Evolutionary conservation across 2,888 invertebrate genomes (phyloP).

Genomic region (Paralinhomoeus sp.): DNA sequence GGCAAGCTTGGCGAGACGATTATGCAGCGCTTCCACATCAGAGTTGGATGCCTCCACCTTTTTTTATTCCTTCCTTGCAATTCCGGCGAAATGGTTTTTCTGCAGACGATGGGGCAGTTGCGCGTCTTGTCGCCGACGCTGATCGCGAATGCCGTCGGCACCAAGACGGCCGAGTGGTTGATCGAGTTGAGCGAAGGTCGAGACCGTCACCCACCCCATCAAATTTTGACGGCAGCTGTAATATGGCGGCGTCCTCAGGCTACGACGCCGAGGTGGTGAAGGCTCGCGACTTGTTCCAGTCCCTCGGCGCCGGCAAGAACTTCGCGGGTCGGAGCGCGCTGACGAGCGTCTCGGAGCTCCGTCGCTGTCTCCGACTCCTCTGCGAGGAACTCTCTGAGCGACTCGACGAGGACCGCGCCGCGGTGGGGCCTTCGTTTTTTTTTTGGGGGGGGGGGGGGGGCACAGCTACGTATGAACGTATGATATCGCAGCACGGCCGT

Average conservation of each 20-base stretch:
- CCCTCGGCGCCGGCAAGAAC: slow-evolving; percentile 83
- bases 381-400: slow-evolving; percentile 59
- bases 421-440: slow-evolving; percentile 13
- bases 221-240: slow-evolving; percentile 21
- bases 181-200: slow-evolving; percentile 8
- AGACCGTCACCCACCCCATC: neutral
- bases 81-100: slow-evolving; percentile 5
- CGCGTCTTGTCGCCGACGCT: slow-evolving; percentile 32
- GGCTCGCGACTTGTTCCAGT: slow-evolving; percentile 59
- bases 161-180: slow-evolving; percentile 11
- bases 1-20: slow-evolving; percentile 74
- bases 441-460: no score
- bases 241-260: slow-evolving; percentile 64
- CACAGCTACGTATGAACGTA: neutral
- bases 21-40: slow-evolving; percentile 46
- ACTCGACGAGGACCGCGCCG: slow-evolving; percentile 44
- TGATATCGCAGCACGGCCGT: neutral
- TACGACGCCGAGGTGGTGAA: slow-evolving; percentile 65
- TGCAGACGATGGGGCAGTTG: slow-evolving; percentile 50
- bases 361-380: slow-evolving; percentile 57
- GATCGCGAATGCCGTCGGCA: slow-evolving; percentile 8
- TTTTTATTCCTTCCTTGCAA: no score
- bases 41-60: slow-evolving; percentile 44
- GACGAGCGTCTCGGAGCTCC: slow-evolving; percentile 33
- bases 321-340: slow-evolving; percentile 60